Conservation (phyloP, 2,113 vertebrate genomes). For the Pygoscelis antarcticus region DNA sequence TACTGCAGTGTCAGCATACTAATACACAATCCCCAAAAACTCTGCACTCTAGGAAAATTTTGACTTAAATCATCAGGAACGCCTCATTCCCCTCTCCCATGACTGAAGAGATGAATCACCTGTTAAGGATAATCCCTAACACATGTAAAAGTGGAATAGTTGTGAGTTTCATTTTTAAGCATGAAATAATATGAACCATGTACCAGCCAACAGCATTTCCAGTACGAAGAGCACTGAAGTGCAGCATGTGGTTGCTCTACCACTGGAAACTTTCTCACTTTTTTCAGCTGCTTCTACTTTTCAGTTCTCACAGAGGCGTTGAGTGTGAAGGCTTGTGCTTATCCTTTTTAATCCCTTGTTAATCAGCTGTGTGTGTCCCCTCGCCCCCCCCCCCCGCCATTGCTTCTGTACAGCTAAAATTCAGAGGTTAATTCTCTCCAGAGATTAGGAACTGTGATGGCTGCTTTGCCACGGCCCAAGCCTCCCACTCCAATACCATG, state of each 20-base stretch:
- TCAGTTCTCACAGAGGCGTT: not conserved
- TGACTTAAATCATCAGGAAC: not conserved
- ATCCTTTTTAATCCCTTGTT: not conserved
- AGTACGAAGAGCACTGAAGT: not conserved
- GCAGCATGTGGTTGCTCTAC: not conserved
- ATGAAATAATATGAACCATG: not conserved
- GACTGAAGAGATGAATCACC: not conserved
- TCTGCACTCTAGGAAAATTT: not conserved
- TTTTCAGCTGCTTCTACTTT: not conserved
- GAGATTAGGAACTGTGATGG: not conserved
- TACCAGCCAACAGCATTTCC: not conserved
- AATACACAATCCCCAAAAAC: not conserved
- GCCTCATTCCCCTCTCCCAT: not conserved
- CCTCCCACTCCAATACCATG: not conserved
- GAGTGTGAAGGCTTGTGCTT: not conserved
- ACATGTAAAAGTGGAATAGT: not conserved
- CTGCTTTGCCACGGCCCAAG: not conserved
- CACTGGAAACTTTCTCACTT: not conserved
- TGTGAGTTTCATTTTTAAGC: not conserved
- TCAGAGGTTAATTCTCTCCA: not conserved
- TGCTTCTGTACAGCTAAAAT: not conserved
- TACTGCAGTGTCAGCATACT: not conserved
- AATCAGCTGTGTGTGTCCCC: not conserved
- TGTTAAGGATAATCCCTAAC: not conserved
- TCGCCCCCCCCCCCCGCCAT: accelerated